Conservation (phyloP, 1,140 invertebrate genomes). For the Drosophila arizonae region DNA sequence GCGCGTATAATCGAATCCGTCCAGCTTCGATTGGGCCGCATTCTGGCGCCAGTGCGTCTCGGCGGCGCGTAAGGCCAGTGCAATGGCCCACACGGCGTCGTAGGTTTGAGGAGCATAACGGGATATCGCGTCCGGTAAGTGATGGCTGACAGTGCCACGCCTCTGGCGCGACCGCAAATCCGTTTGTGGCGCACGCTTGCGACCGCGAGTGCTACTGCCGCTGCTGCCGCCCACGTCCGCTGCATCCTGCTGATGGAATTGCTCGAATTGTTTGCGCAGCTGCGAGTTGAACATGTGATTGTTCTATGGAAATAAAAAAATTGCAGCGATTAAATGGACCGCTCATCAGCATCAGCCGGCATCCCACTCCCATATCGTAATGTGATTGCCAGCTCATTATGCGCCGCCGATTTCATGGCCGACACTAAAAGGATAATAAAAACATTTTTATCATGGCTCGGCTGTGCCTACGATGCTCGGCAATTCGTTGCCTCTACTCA, state of each 20-base stretch:
- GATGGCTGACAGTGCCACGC: constrained; percentile 43
- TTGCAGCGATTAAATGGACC: constrained; percentile 50
- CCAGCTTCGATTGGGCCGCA: constrained; percentile 83
- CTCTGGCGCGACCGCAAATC: constrained; percentile 34
- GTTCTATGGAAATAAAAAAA: constrained; percentile 84
- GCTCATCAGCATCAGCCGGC: constrained; percentile 19
- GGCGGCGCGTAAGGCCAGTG: constrained; percentile 85
- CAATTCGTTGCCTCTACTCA: constrained; percentile 51
- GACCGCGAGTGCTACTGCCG: constrained; percentile 3
- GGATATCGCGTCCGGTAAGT: constrained; percentile 84
- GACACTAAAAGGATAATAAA: constrained; percentile 68
- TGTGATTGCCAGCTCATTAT: constrained; percentile 62
- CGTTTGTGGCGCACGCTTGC: constrained; percentile 48
- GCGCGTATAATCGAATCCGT: constrained; percentile 88
- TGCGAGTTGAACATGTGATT: constrained; percentile 86
- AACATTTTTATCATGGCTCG: constrained; percentile 49
- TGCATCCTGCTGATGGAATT: constrained; percentile 56
- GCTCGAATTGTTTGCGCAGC: constrained; percentile 70
- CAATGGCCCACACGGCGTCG: constrained; percentile 95
- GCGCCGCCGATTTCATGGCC: constrained; percentile 56
- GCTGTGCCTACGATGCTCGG: constrained; percentile 27
- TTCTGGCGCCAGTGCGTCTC: constrained; percentile 74
- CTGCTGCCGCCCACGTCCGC: constrained; percentile 9
- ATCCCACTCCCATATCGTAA: constrained; percentile 21
- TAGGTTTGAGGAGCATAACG: constrained; percentile 91